These are phyloP conservation scores for Taeniopygia guttata DNA, from an alignment of 2,797 vertebrate genomes.

Conservation along the genomic window DNA sequence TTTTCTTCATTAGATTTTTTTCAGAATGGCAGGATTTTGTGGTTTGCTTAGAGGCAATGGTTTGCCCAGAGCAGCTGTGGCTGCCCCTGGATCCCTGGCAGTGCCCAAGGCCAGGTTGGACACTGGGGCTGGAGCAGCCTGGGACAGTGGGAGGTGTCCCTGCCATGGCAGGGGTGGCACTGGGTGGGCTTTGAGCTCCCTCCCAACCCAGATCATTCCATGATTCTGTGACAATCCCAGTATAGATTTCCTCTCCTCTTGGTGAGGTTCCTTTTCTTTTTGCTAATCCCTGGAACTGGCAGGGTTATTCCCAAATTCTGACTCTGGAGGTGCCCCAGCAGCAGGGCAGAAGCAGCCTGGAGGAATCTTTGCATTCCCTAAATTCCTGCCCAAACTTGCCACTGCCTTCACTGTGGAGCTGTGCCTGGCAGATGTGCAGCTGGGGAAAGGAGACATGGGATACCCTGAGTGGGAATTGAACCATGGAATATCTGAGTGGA, in stretches of 20 bases:
- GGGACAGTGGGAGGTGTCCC: neutral
- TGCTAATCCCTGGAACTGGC: neutral
- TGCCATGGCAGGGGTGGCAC: neutral
- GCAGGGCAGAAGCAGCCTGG: neutral
- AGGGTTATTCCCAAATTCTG: fast-evolving
- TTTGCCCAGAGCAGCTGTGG: neutral
- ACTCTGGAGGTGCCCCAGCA: neutral
- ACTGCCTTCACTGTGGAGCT: neutral
- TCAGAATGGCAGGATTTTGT: neutral
- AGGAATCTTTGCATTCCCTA: neutral
- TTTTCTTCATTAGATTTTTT: neutral
- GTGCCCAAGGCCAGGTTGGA: neutral
- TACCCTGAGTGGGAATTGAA: neutral
- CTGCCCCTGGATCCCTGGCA: neutral
- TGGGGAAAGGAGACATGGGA: neutral
- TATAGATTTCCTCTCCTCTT: neutral
- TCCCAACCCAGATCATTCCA: neutral
- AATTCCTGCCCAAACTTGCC: neutral
- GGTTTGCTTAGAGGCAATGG: neutral
- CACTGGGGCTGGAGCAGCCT: neutral
- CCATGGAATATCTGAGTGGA: too few relatives aligned
- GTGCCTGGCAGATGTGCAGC: neutral
- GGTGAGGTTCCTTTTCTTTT: neutral
- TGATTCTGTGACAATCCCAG: neutral
- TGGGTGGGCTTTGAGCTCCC: fast-evolving